Percentiles rank a stretch among this genome's conserved stretches.
These are phyloP conservation scores for Mus spicilegus DNA, from an alignment of 2,113 vertebrate species.

Conservation along the genomic window DNA sequence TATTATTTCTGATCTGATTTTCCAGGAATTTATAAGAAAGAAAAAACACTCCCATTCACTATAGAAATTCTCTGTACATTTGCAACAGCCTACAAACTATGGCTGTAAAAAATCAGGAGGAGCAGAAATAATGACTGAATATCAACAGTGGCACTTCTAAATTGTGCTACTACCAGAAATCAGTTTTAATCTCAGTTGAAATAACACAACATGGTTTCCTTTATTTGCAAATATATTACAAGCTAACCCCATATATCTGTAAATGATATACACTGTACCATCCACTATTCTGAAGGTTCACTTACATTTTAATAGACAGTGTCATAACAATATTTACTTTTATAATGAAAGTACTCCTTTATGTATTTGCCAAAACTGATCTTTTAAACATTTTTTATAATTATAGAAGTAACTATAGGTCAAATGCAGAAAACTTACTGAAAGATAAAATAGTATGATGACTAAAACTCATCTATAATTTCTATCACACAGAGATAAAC, in stretches of 20 bases:
- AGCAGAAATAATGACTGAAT: conserved; percentile 51
- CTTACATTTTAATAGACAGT: background rate
- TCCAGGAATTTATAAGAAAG: conserved; percentile 38
- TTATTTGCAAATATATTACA: conserved; percentile 34
- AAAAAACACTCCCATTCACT: background rate
- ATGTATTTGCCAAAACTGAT: background rate
- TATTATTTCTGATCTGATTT: conserved; percentile 42
- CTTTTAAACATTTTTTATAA: background rate
- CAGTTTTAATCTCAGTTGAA: conserved; percentile 38
- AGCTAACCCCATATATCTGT: background rate
- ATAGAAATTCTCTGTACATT: conserved; percentile 33
- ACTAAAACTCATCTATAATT: background rate
- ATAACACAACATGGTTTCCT: background rate
- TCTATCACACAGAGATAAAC: background rate
- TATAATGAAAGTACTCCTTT: background rate
- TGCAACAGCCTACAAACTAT: background rate
- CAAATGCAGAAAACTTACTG: conserved; percentile 1
- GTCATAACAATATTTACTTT: background rate
- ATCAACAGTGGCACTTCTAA: background rate
- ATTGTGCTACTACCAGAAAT: conserved; percentile 40
- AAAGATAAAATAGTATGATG: background rate
- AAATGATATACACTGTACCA: background rate
- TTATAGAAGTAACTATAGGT: background rate
- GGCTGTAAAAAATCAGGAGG: background rate
- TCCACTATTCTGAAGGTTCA: background rate